Evolutionary conservation across 2,888 invertebrate species (phyloP).

Genomic region (Drosophila mimetica): DNA sequence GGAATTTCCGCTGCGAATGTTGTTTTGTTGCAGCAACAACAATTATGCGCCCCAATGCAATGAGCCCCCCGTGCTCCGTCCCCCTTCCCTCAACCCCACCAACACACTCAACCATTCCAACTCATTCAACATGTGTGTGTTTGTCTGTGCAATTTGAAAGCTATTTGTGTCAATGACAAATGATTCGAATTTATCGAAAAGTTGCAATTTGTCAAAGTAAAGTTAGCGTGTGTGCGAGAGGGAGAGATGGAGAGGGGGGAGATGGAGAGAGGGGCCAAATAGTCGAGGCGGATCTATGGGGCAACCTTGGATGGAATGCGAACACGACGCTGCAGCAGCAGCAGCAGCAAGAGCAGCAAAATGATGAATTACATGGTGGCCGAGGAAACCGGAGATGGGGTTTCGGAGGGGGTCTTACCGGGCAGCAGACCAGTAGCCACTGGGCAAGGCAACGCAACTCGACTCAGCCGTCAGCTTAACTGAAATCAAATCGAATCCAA

Average conservation of each 20-base stretch:
- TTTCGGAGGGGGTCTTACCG: not conserved
- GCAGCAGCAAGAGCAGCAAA: slow-evolving; percentile 48
- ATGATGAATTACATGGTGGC: slow-evolving; percentile 43
- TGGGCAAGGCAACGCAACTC: slow-evolving; percentile 36
- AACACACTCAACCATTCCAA: slow-evolving; percentile 8
- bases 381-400: slow-evolving; percentile 9
- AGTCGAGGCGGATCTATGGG: slow-evolving; percentile 68
- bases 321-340: slow-evolving; percentile 67
- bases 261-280: slow-evolving; percentile 19
- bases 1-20: slow-evolving; percentile 69
- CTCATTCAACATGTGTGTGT: slow-evolving; percentile 31
- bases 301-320: slow-evolving; percentile 79
- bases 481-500: slow-evolving; percentile 34
- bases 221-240: slow-evolving; percentile 53
- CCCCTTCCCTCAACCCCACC: not conserved
- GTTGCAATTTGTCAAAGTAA: slow-evolving; percentile 73
- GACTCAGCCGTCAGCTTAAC: slow-evolving; percentile 35
- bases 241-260: too few species aligned
- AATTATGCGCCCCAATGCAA: slow-evolving; percentile 38
- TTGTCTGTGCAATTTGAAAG: slow-evolving; percentile 77
- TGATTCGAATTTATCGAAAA: slow-evolving; percentile 80
- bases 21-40: slow-evolving; percentile 56
- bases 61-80: slow-evolving; percentile 2
- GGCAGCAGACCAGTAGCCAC: slow-evolving; percentile 11
- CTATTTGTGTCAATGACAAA: slow-evolving; percentile 80